phyloP scores from a whole-genome alignment of 2,113 vertebrate genomes.

The Elephantulus edwardii region DNA sequence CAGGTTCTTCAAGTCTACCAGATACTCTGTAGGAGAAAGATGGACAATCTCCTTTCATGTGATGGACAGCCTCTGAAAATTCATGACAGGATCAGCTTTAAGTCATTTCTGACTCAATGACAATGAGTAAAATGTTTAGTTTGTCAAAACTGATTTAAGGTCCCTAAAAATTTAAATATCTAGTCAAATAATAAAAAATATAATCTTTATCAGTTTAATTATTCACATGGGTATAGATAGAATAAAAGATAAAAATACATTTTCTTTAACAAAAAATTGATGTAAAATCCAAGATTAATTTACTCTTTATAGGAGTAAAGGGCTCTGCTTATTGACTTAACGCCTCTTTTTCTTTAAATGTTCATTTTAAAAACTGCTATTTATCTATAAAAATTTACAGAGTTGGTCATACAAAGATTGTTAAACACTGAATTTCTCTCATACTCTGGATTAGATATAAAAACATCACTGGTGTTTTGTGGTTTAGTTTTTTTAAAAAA shows the following conservation, averaged over 20 bases:
- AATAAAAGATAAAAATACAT: not conserved
- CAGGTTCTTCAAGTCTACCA: no score
- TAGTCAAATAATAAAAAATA: not conserved
- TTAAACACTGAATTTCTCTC: not conserved
- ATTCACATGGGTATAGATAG: not conserved
- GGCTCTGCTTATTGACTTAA: not conserved
- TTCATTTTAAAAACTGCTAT: not conserved
- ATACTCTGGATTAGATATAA: not conserved
- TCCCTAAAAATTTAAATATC: not conserved
- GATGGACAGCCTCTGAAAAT: no score
- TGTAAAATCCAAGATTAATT: not conserved
- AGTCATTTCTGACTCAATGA: no score
- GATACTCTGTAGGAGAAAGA: no score
- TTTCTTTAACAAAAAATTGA: not conserved
- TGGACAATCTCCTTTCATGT: no score
- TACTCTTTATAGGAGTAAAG: not conserved
- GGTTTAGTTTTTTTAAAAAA: no score
- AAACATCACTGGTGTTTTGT: not conserved
- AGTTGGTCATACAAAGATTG: not conserved
- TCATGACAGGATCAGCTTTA: no score
- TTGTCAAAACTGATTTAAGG: not conserved
- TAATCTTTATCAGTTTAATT: not conserved
- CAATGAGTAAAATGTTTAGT: not conserved
- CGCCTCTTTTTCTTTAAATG: not conserved
- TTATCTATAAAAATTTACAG: not conserved